Evolutionary conservation across 2,888 invertebrate species (phyloP).

Genomic region (Seladonia tumulorum): DNA sequence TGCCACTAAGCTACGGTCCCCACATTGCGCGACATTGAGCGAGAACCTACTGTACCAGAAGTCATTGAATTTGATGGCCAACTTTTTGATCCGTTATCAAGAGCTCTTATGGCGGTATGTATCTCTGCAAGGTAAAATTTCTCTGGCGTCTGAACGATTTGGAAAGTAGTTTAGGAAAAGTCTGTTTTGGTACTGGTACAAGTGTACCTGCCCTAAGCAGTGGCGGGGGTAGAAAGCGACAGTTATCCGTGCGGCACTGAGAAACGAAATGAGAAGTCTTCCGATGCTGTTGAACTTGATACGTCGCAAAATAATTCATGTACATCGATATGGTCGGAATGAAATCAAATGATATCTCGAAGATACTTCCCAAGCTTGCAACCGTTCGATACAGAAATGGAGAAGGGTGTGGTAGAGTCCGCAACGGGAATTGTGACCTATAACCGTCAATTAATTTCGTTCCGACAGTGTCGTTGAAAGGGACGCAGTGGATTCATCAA

Average conservation of each 20-base stretch:
- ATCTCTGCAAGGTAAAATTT: neutral
- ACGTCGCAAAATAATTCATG: neutral
- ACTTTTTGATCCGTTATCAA: neutral
- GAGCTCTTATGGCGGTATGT: neutral
- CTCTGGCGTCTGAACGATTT: neutral
- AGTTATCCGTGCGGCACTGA: neutral
- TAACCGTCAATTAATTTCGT: neutral
- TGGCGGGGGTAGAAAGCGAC: neutral
- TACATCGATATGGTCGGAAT: neutral
- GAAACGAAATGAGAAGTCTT: conserved; percentile 12
- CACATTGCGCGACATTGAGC: neutral
- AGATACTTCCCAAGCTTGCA: neutral
- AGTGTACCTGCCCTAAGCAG: neutral
- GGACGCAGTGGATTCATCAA: neutral
- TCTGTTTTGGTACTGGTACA: neutral
- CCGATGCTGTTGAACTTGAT: neutral
- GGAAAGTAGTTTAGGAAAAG: neutral
- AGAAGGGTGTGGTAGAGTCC: neutral
- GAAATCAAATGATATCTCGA: neutral
- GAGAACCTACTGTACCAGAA: neutral
- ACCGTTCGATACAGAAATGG: neutral
- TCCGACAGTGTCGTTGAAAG: neutral
- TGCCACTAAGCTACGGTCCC: neutral
- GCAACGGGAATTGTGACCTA: neutral
- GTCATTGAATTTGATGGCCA: neutral